A percentile compares a stretch with the other conserved stretches of the same genome.
Conservation (phyloP, 2,888 invertebrate genomes). For the Temnothorax rugatulus region DNA sequence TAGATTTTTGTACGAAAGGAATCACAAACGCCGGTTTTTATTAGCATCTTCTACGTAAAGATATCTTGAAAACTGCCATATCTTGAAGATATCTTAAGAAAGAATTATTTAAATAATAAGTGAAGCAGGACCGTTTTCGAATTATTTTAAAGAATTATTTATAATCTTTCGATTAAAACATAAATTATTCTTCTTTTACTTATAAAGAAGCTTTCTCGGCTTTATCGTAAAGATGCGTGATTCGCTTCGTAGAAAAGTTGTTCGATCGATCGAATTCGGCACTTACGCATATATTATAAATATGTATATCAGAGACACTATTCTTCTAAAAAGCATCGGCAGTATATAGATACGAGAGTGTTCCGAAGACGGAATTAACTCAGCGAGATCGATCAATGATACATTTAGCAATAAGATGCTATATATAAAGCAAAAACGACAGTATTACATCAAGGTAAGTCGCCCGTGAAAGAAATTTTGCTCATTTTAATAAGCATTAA, state of each 20-base stretch:
- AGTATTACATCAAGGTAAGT: slow-evolving; percentile 55
- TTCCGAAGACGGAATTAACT: slow-evolving; percentile 17
- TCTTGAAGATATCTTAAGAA: not conserved
- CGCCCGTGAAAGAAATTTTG: slow-evolving; percentile 3
- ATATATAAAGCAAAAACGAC: slow-evolving; percentile 27
- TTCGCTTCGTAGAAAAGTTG: slow-evolving; percentile 13
- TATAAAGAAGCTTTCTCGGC: not conserved
- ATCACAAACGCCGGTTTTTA: not conserved
- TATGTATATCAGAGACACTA: slow-evolving; percentile 66
- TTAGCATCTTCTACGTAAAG: not conserved
- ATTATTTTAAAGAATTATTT: not conserved
- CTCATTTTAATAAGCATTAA: slow-evolving; percentile 30
- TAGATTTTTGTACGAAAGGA: slow-evolving; percentile 8
- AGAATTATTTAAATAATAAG: not conserved
- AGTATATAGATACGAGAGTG: slow-evolving; percentile 6
- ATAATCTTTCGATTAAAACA: not conserved
- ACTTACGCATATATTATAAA: slow-evolving; percentile 53
- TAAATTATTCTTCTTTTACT: not conserved
- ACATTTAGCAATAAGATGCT: slow-evolving; percentile 50
- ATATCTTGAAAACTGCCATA: not conserved
- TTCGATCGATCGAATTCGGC: not conserved
- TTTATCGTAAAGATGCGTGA: not conserved
- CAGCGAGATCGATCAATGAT: not conserved
- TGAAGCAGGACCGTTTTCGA: too few relatives aligned
- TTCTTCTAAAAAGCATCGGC: slow-evolving; percentile 67